phyloP scores from a whole-genome alignment of 2,888 invertebrate genomes.

The Polydrusus tereticollis region DNA sequence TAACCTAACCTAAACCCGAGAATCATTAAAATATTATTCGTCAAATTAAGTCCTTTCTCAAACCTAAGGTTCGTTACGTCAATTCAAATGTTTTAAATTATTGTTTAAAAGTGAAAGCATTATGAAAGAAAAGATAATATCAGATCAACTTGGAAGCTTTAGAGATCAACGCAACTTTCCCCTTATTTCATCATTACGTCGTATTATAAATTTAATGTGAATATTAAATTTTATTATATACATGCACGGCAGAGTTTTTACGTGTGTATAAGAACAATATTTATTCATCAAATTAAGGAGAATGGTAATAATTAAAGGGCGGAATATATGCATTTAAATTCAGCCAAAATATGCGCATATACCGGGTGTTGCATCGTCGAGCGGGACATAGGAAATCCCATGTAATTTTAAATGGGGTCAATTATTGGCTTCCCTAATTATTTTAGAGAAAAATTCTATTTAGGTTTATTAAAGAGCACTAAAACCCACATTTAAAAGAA shows the following conservation, averaged over 20 bases:
- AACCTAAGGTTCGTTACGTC: not conserved
- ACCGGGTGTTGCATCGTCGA: too few species aligned
- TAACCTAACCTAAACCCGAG: not conserved
- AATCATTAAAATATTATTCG: not conserved
- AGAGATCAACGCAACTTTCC: not conserved
- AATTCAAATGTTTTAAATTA: not conserved
- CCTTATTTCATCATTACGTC: not conserved
- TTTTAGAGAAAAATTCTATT: too few species aligned
- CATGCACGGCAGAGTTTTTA: too few species aligned
- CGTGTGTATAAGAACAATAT: too few species aligned
- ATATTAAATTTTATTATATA: too few species aligned
- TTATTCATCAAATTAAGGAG: not conserved
- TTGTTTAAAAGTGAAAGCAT: constrained; percentile 22
- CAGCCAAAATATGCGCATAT: too few species aligned
- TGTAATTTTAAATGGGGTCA: too few species aligned
- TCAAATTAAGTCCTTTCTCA: not conserved
- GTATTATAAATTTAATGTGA: too few species aligned
- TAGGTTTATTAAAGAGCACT: too few species aligned
- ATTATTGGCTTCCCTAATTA: too few species aligned
- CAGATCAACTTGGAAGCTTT: not conserved
- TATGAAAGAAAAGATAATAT: constrained; percentile 1
- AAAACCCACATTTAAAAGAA: too few species aligned
- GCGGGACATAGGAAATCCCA: too few species aligned
- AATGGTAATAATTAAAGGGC: not conserved
- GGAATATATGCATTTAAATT: not conserved